These are phyloP conservation scores for Trichonephila inaurata DNA, from an alignment of 1,140 invertebrate genomes.

Conservation along the genomic window DNA sequence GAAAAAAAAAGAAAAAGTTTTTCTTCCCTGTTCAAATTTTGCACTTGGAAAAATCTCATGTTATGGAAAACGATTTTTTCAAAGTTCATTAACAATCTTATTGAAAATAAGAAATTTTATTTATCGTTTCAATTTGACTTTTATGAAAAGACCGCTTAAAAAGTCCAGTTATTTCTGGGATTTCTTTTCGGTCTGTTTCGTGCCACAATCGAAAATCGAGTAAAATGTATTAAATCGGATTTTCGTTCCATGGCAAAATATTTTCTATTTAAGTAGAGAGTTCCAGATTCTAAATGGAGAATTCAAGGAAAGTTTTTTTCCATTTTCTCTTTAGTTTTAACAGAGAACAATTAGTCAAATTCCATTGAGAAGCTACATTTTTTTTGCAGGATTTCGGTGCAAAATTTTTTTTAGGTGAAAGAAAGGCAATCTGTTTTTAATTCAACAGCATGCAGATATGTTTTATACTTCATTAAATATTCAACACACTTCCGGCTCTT, in stretches of 20 bases:
- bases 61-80: slow-evolving; percentile 19
- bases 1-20: background rate
- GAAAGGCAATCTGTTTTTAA: background rate
- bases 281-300: background rate
- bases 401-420: background rate
- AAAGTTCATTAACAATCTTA: slow-evolving; percentile 28
- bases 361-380: background rate
- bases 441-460: background rate
- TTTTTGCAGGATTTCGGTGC: background rate
- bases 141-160: background rate
- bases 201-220: background rate
- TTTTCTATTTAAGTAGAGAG: background rate
- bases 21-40: background rate
- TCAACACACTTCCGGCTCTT: background rate
- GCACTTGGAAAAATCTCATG: slow-evolving; percentile 4
- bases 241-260: background rate
- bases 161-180: background rate
- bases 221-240: slow-evolving; percentile 2
- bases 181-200: background rate
- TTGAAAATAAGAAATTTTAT: slow-evolving; percentile 39
- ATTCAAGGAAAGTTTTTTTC: background rate
- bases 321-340: background rate
- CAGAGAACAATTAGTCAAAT: background rate
- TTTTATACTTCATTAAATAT: background rate
- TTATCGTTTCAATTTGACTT: slow-evolving; percentile 13